Percentiles rank a stretch among this genome's conserved stretches.
phyloP scores from a whole-genome alignment of 2,888 invertebrate species.

The Agrochola circellaris region DNA sequence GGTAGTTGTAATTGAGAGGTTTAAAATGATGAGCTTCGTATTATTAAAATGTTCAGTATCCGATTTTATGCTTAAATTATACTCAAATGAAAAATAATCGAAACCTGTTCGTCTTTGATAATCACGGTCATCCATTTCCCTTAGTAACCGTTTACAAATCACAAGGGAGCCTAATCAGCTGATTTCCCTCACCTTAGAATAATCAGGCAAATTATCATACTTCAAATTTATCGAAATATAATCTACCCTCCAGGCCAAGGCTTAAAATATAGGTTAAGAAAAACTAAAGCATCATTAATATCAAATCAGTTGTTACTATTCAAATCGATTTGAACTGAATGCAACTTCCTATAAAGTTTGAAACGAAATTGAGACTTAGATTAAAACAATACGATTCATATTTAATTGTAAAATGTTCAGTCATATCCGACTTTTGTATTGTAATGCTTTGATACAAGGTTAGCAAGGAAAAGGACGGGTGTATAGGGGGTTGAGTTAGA shows the following conservation, averaged over 20 bases:
- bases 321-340: conserved; percentile 80
- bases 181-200: conserved; percentile 10
- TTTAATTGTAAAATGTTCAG: conserved; percentile 77
- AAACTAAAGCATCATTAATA: conserved; percentile 81
- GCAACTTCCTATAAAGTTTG: conserved; percentile 72
- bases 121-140: neutral
- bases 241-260: conserved; percentile 77
- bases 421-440: conserved; percentile 87
- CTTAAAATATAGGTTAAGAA: conserved; percentile 80
- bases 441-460: conserved; percentile 85
- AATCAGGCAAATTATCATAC: conserved; percentile 41
- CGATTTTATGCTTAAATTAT: neutral
- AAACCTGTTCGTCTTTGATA: neutral
- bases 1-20: conserved; percentile 27
- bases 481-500: conserved; percentile 65
- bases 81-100: neutral
- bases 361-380: conserved; percentile 70
- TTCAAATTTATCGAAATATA: conserved; percentile 58
- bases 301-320: conserved; percentile 79
- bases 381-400: conserved; percentile 74
- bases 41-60: neutral
- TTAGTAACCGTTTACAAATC: neutral
- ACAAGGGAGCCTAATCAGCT: conserved; percentile 2
- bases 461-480: conserved; percentile 76
- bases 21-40: conserved; percentile 8